phyloP scores from a whole-genome alignment of 2,888 invertebrate species.

The Choreutis nemorana region DNA sequence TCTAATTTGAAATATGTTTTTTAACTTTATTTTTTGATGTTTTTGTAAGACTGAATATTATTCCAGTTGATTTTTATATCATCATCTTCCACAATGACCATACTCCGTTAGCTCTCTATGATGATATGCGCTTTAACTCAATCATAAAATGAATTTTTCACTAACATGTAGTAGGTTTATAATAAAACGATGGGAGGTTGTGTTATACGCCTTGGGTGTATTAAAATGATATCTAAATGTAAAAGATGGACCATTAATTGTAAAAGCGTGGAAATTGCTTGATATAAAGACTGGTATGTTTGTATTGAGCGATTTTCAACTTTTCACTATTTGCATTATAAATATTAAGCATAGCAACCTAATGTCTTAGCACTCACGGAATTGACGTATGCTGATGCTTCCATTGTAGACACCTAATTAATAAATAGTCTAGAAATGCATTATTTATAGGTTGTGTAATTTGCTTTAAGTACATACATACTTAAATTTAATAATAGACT shows the following conservation, averaged over 20 bases:
- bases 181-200: too few species aligned
- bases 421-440: constrained; percentile 26
- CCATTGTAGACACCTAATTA: constrained; percentile 26
- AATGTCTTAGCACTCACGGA: constrained; percentile 55
- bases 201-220: constrained; percentile 41
- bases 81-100: constrained; percentile 11
- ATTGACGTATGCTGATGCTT: constrained; percentile 59
- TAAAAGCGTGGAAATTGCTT: constrained; percentile 29
- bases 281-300: constrained; percentile 8
- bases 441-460: constrained; percentile 16
- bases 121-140: constrained; percentile 2
- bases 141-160: constrained; percentile 1
- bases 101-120: constrained; percentile 7
- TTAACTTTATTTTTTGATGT: constrained; percentile 6
- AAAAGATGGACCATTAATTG: constrained; percentile 58
- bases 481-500: too few species aligned
- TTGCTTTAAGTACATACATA: too few species aligned
- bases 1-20: background rate
- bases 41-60: constrained; percentile 21
- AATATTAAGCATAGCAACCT: constrained; percentile 42
- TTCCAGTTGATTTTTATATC: constrained; percentile 15
- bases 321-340: constrained; percentile 30
- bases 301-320: constrained; percentile 29
- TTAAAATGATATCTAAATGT: constrained; percentile 55
- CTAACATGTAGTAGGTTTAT: constrained; percentile 9